Evolutionary conservation across 2,888 invertebrate species (phyloP), one percentile per base, ranked within the genome.

Genomic region (Caenorhabditis uteleia): DNA sequence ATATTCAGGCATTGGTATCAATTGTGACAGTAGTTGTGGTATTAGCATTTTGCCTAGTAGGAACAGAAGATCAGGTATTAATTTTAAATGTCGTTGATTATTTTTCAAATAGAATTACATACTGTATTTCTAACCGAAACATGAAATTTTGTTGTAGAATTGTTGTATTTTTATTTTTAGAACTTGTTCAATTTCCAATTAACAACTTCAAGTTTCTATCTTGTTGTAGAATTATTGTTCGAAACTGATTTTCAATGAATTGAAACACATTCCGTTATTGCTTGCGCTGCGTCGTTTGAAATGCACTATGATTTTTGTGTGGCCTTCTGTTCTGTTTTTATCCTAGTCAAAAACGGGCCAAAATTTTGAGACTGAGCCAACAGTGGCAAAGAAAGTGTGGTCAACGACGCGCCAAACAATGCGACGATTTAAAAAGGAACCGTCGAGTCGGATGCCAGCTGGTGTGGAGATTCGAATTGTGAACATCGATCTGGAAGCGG

Each of bases 351-450:
- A 27, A 45, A 31, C 44, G n/a, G n/a, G n/a, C n/a, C n/a, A n/a
- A n/a, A 27, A 14, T 29, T 60, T 69, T 45, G 61, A 76, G 74
- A 77, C 75, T 20, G 77, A 79, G 57, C 78, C 78, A 40, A 79
- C 79, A 16, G 79, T 79, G 42, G 79, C 79, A 23, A 79, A 79
- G 67, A 77, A 75, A 65, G 75, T 79, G 48, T 78, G 77, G 77
- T 79, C 78, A 18, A 78, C 75, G 53, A 77, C 79, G 48, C 65
- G 77, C 27, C 77, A 79, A 55, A 79, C 79, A 49, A 75, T 79
- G 46, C 47, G 78, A 44, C 66, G 75, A 38, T 78, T 76, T 60
- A 69, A 69, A 70, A 69, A 70, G 60, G 71, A 71, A 29, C 60
- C 68, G 20, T 64, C 68, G 21, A 51, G 68, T 3, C 45, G 66